These are phyloP conservation scores for Phalera bucephala DNA, from an alignment of 2,888 invertebrate species.

Conservation along the genomic window DNA sequence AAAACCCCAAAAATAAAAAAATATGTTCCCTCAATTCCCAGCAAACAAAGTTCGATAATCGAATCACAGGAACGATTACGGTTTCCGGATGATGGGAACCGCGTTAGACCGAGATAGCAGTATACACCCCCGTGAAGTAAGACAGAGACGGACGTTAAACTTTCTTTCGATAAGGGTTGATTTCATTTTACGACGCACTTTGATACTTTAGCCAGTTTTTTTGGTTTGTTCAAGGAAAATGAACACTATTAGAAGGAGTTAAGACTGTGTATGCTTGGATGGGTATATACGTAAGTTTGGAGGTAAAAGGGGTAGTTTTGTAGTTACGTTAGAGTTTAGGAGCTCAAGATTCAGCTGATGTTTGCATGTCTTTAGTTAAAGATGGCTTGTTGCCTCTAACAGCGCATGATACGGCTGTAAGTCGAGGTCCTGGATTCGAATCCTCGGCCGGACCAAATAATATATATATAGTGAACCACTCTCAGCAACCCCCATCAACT, in stretches of 20 bases:
- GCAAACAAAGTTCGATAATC: slow-evolving; percentile 27
- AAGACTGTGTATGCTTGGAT: neutral
- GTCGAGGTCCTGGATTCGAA: too few relatives aligned
- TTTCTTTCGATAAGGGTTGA: slow-evolving; percentile 18
- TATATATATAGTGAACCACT: too few relatives aligned
- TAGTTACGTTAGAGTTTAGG: neutral
- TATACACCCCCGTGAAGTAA: too few relatives aligned
- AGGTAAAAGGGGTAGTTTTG: neutral
- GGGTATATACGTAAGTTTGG: neutral
- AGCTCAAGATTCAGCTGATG: too few relatives aligned
- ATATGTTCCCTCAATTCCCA: slow-evolving; percentile 1
- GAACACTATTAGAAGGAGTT: neutral
- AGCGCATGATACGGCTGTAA: too few relatives aligned
- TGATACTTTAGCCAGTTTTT: slow-evolving; percentile 6
- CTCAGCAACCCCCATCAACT: too few relatives aligned
- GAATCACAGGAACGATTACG: slow-evolving; percentile 24
- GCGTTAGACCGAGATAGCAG: slow-evolving; percentile 9
- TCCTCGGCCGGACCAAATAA: too few relatives aligned
- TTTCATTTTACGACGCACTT: slow-evolving; percentile 32
- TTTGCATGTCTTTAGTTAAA: too few relatives aligned
- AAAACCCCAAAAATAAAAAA: too few relatives aligned
- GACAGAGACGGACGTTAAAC: neutral
- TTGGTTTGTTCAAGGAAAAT: neutral
- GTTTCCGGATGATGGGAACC: slow-evolving; percentile 10
- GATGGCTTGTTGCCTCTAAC: too few relatives aligned